Conservation (phyloP, 2,797 vertebrate species). For the Oreochromis mossambicus region DNA sequence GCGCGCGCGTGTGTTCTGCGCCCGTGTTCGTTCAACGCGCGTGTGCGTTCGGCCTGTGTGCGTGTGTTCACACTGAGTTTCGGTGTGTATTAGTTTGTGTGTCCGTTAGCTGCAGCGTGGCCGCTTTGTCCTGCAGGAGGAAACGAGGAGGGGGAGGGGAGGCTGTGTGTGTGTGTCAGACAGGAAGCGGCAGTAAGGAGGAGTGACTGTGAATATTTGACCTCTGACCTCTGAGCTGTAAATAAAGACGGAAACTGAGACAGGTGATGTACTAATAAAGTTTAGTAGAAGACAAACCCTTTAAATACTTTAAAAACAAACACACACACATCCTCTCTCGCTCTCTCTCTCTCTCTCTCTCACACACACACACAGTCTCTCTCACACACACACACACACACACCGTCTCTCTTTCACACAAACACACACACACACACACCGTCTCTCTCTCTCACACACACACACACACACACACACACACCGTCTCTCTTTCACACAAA, state of each 20-base stretch:
- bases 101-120: constrained; percentile 60
- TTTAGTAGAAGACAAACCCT: neutral
- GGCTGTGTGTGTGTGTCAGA: neutral
- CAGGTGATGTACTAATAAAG: neutral
- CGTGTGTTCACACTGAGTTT: neutral
- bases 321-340: rapidly evolving
- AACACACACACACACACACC: too few relatives aligned
- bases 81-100: neutral
- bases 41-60: neutral
- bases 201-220: constrained; percentile 20
- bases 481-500: too few relatives aligned
- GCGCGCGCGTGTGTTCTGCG: neutral
- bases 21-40: neutral
- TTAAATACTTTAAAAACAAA: neutral
- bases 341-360: too few relatives aligned
- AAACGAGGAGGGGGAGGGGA: constrained; percentile 53
- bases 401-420: rapidly evolving
- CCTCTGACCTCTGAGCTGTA: constrained; percentile 11
- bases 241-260: neutral
- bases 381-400: too few relatives aligned
- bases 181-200: constrained; percentile 21
- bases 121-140: constrained; percentile 68
- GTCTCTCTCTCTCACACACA: neutral
- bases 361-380: too few relatives aligned
- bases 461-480: too few relatives aligned